phyloP scores from a whole-genome alignment of 2,113 vertebrate species.

The Sinocyclocheilus maitianheensis region DNA sequence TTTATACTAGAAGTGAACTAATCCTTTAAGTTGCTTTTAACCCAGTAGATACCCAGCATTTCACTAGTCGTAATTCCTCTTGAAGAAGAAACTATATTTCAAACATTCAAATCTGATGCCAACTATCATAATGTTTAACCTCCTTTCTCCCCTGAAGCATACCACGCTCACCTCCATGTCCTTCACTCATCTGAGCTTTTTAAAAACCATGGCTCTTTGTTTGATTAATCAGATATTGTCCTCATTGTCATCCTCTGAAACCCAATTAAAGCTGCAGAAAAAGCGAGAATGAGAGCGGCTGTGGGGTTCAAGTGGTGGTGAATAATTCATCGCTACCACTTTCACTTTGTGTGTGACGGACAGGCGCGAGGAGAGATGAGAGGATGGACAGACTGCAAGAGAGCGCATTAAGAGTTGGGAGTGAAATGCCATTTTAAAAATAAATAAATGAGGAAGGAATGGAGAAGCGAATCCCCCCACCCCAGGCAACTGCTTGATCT shows the following conservation, averaged over 20 bases:
- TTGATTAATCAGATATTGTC: constrained; percentile 51
- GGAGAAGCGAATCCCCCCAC: neutral
- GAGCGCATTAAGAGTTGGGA: constrained; percentile 29
- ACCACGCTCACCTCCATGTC: constrained; percentile 2
- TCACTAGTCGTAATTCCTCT: neutral
- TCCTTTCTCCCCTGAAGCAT: neutral
- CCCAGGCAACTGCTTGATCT: constrained; percentile 12
- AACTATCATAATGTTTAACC: constrained; percentile 9
- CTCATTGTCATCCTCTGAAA: constrained; percentile 28
- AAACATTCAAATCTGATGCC: neutral
- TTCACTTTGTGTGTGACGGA: constrained; percentile 36
- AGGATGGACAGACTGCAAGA: constrained; percentile 39
- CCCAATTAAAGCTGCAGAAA: constrained; percentile 30
- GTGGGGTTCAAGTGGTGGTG: constrained; percentile 61
- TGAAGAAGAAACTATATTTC: neutral
- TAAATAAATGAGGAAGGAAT: constrained; percentile 1
- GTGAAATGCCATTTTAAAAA: neutral
- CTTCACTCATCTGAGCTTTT: constrained; percentile 13
- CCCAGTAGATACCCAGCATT: neutral
- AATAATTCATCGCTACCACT: constrained; percentile 67
- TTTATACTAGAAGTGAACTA: too few species aligned
- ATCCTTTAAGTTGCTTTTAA: neutral
- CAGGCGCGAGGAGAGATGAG: constrained; percentile 45
- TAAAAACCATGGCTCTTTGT: constrained; percentile 12
- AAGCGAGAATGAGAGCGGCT: constrained; percentile 6